Conservation (phyloP, 2,113 vertebrate species). For the Ceuthmochares aereus region DNA sequence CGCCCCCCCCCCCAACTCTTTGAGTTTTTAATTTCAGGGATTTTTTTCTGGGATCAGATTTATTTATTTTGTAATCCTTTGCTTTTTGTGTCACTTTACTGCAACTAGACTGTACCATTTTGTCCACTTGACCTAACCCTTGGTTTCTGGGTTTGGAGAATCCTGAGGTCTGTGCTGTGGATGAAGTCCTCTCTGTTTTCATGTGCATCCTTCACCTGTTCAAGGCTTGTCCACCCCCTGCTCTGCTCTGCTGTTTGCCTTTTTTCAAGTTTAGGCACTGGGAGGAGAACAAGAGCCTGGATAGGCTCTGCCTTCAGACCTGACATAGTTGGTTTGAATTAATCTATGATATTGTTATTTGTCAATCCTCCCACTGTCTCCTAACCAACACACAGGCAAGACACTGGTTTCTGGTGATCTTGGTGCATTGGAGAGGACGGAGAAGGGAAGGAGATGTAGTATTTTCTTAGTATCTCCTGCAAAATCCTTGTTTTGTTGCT, state of each 20-base stretch:
- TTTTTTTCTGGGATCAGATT: not conserved
- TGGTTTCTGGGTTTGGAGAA: not conserved
- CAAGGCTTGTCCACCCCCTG: not conserved
- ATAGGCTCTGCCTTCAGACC: not conserved
- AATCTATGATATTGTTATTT: not conserved
- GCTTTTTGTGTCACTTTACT: not conserved
- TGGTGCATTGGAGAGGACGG: not conserved
- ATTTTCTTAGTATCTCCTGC: not conserved
- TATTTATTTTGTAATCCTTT: not conserved
- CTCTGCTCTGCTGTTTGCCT: not conserved
- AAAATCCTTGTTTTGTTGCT: slow-evolving; percentile 32
- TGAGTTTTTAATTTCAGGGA: not conserved
- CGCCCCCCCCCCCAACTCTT: not conserved
- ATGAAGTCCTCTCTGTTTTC: not conserved
- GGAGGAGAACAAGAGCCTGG: not conserved
- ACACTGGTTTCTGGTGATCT: not conserved
- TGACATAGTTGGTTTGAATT: not conserved
- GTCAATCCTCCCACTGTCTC: not conserved
- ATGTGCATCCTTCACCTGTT: not conserved
- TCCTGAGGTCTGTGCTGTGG: fast-evolving
- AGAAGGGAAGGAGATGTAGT: not conserved
- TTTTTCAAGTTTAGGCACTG: not conserved
- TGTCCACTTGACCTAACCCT: not conserved
- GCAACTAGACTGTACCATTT: fast-evolving
- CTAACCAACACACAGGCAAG: not conserved